A percentile compares a stretch with the other conserved stretches of the same genome.
These are phyloP conservation scores for Pachydiplax longipennis DNA, from an alignment of 2,888 invertebrate genomes.

Conservation along the genomic window DNA sequence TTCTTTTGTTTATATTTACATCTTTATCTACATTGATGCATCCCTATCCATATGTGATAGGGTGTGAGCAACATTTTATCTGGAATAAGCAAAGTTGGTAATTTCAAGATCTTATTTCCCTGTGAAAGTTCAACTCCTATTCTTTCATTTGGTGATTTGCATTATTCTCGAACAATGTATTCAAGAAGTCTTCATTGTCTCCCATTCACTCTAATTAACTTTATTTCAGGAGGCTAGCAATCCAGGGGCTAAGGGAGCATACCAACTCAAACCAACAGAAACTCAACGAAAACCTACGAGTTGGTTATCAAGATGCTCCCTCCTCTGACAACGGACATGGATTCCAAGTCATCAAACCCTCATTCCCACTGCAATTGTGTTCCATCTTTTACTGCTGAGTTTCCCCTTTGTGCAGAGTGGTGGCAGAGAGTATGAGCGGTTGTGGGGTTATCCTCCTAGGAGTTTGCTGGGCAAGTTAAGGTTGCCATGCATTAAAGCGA, in stretches of 20 bases:
- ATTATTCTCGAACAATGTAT: no score
- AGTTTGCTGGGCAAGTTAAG: not conserved
- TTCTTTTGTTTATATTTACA: no score
- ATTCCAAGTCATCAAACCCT: conserved; percentile 59
- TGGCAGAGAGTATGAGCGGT: not conserved
- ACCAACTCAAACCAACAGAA: conserved; percentile 80
- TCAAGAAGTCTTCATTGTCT: no score
- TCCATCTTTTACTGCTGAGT: not conserved
- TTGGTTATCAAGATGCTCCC: conserved; percentile 85
- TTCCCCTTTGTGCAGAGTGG: not conserved
- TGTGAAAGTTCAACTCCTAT: no score
- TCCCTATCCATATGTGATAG: no score
- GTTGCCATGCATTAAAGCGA: not conserved
- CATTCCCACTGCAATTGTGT: conserved; percentile 11
- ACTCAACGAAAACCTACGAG: conserved; percentile 80
- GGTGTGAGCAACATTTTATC: no score
- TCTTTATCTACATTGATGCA: no score
- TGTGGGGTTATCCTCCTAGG: not conserved
- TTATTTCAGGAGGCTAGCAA: conserved; percentile 82
- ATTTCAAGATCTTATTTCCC: no score
- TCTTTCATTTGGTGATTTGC: no score
- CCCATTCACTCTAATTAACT: not conserved
- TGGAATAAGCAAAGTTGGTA: no score
- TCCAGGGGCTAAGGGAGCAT: conserved; percentile 81
- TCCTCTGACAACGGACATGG: conserved; percentile 80